Evolutionary conservation across 2,113 vertebrate genomes (phyloP), one percentile per base, ranked within the genome.

Genomic region (Notothenia coriiceps): DNA sequence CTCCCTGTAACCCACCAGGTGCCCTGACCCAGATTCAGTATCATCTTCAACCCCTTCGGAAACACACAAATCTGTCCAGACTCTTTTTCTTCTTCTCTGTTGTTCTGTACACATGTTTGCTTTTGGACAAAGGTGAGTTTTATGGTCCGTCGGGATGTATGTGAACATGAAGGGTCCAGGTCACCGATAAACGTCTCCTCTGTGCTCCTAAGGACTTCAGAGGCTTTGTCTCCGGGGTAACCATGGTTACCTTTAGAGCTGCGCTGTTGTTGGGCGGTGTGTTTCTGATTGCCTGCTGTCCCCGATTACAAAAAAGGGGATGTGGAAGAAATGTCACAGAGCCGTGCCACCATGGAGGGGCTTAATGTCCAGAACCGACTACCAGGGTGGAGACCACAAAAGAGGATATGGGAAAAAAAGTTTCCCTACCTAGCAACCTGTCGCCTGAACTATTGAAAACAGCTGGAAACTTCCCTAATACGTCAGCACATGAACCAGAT

Each of bases 1-100:
- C 66, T 46, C 62, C 25, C 61, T 47, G 74, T 77, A 74, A 54
- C 50, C 49, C 46, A 4, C 20, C 59, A 81, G 89, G 82, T 62
- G 69, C 71, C 82, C 73, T 89, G 92, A 90, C 94, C 94, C 74
- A 94, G 47, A 94, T 93, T 85, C 80, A 70, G 77, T 49, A 68
- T 44, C 44, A 10, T 35, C 57, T 79, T 79, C 46, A 66, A 29
- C 44, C 40, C 59, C 52, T 46, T 44, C 52, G 63, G 29, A 83
- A 74, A 64, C 66, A 56, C 60, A 22, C 63, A 47, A 40, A 50
- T 22, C 17, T 10, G 67, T 33, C 62, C 43, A 0, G 2, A 52
- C 13, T 61, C 17, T 57, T 14, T 55, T 43, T 51, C 5, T 55
- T 8, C 47, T 13, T 20, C 22, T 1, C 0, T 44, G 11, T 49